Base-by-base conservation (phyloP, 1,140 invertebrate genomes). In the Lethocerus indicus region DNA sequence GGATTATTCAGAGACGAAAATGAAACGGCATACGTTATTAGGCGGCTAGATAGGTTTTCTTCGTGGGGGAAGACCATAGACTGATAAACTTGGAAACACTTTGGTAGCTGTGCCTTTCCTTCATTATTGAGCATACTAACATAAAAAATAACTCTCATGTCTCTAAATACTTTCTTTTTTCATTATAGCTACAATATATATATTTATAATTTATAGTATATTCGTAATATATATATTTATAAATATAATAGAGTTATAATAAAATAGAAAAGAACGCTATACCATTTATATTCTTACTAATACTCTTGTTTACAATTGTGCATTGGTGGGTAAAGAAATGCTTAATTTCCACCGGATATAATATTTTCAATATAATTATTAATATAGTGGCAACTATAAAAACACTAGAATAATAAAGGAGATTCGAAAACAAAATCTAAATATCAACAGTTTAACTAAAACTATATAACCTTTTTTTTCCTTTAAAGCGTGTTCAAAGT, bases 241-340 rank as follows among this genome's bases (percentile, higher is more conserved):
- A 49, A 39, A 51, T 51, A 51, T 51, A 51, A 51, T 56, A 58
- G 57, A 55, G 56, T 55, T 49, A 54, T 58, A 58, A 58, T 58
- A 58, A 58, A 58, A 58, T 58, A 58, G 57, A 58, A 58, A 56
- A 58, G 49, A 58, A 58, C 46, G 54, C 57, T 58, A 58, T 55
- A 50, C 49, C 40, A 50, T 49, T 53, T 49, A n/a, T 32, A 36
- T 48, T 53, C 42, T 44, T 54, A 51, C 53, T 56, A 56, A 50
- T 58, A 56, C 54, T 49, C 51, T 52, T 56, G 48, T 56, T 50
- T 51, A 56, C 49, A 49, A n/a, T 57, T 57, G 53, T 55, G 56
- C 56, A 53, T 21, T 47, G 51, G 54, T 54, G 49, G 55, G 41
- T 49, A 54, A 54, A 54, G 37, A 54, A 51, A 54, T 49, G 44